Conservation (phyloP, 2,888 invertebrate species). For the Drosophila nigricruria region DNA sequence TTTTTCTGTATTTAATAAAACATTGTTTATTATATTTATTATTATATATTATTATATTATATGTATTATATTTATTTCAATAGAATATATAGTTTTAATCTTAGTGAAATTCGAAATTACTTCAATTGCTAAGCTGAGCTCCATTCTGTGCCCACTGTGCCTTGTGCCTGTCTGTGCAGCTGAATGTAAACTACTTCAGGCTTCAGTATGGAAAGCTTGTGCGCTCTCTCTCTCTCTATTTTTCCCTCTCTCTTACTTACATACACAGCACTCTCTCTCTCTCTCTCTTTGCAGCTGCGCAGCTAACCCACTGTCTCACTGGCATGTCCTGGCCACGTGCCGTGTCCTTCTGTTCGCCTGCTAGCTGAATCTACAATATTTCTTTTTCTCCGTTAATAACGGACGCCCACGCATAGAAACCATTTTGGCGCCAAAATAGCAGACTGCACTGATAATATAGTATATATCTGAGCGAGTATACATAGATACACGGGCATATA, state of each 20-base stretch:
- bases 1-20: too few relatives aligned
- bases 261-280: neutral
- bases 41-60: too few relatives aligned
- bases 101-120: neutral
- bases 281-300: conserved; percentile 60
- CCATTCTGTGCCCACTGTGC: neutral
- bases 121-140: neutral
- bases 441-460: conserved; percentile 65
- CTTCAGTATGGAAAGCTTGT: neutral
- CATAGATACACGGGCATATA: conserved; percentile 13
- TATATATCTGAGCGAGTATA: conserved; percentile 10
- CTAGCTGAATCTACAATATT: conserved; percentile 81
- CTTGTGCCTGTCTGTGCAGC: neutral
- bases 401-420: conserved; percentile 80
- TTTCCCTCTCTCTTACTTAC: neutral
- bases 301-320: neutral
- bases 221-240: conserved; percentile 1
- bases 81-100: too few relatives aligned
- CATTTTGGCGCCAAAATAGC: conserved; percentile 63
- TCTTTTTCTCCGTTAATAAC: conserved; percentile 81
- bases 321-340: conserved; percentile 9
- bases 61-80: too few relatives aligned
- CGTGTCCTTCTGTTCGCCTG: conserved; percentile 69
- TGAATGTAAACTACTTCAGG: neutral
- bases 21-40: too few relatives aligned